Base-by-base conservation (phyloP, 2,113 vertebrate genomes). In the Carlito syrichta region DNA sequence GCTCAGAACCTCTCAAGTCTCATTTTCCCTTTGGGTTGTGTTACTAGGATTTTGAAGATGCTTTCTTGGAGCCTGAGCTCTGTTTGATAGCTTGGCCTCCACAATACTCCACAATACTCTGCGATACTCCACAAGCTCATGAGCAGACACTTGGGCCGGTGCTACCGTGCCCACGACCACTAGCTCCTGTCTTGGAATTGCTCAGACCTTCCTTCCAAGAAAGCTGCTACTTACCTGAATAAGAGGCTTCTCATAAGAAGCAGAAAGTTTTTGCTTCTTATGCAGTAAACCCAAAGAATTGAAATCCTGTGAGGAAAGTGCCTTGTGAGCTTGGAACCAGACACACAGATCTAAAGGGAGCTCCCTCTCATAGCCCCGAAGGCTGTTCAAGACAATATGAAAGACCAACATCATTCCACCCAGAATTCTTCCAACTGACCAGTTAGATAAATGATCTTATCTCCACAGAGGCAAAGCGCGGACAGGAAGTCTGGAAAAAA, bases 351-450 rank as follows among this genome's bases (percentile, higher is more conserved):
- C 22, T 83, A 83, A 86, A 38, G 35, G n/a, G 66, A 22, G 38
- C 79, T 82, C 13, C 38, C 12, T 93, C 81, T 90, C 77, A 82
- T 84, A 56, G 5, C 8, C 56, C n/a, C n/a, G 48, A 84, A 84
- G 35, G 40, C 12, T 93, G 14, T 62, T 96, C 56, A 85, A 86
- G 50, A 73, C 54, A 82, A 58, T 63, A 74, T 43, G 27, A 89
- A 92, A 96, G 10, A 84, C 30, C 14, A 88, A 68, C 1, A 94
- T 30, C 68, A 74, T 95, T 78, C 79, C 22, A 77, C 45, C 30
- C 45, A 66, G 32, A 73, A 48, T 76, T 92, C 88, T 95, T 68
- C 16, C 62, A 79, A 71, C 89, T 96, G 71, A 89, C 68, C 52
- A 79, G 58, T 86, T 63, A 69, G 60, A 73, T 68, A 17, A 91